phyloP scores from a whole-genome alignment of 2,797 vertebrate genomes.

The Enteromius fasciolatus region DNA sequence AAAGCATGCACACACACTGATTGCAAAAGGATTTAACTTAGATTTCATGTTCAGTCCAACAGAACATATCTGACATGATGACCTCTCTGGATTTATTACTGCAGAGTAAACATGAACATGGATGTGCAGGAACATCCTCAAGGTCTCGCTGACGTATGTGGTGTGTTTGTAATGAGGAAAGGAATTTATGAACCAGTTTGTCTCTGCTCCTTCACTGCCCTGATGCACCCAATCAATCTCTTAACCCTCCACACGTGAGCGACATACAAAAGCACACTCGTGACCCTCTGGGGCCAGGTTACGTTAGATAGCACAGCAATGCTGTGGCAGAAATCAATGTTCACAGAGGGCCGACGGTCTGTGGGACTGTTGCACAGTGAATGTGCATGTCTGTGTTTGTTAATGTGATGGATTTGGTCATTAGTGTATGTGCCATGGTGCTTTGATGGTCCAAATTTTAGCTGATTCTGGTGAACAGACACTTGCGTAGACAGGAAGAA shows the following conservation, averaged over 20 bases:
- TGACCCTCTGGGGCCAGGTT: constrained; percentile 27
- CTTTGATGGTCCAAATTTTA: constrained; percentile 5
- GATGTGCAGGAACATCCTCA: constrained; percentile 12
- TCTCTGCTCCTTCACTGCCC: constrained; percentile 42
- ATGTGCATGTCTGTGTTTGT: not conserved
- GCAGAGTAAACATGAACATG: not conserved
- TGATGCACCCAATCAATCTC: constrained; percentile 45
- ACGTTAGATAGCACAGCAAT: not conserved
- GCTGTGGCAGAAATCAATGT: constrained; percentile 2
- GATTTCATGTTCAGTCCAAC: not conserved
- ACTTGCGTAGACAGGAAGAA: not conserved
- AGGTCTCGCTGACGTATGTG: constrained; percentile 28
- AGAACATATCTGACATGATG: constrained; percentile 64
- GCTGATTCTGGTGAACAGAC: not conserved
- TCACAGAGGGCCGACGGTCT: not conserved
- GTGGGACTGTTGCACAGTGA: constrained; percentile 8
- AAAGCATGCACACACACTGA: not conserved
- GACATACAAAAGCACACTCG: constrained; percentile 28
- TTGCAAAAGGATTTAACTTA: not conserved
- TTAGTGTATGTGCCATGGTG: not conserved
- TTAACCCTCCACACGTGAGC: constrained; percentile 29
- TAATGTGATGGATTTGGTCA: constrained; percentile 28
- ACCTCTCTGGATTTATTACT: constrained; percentile 51
- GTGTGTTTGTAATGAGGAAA: constrained; percentile 41
- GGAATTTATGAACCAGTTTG: constrained; percentile 29